Evolutionary conservation across 1,140 invertebrate genomes (phyloP).

Genomic region (Limonius californicus): DNA sequence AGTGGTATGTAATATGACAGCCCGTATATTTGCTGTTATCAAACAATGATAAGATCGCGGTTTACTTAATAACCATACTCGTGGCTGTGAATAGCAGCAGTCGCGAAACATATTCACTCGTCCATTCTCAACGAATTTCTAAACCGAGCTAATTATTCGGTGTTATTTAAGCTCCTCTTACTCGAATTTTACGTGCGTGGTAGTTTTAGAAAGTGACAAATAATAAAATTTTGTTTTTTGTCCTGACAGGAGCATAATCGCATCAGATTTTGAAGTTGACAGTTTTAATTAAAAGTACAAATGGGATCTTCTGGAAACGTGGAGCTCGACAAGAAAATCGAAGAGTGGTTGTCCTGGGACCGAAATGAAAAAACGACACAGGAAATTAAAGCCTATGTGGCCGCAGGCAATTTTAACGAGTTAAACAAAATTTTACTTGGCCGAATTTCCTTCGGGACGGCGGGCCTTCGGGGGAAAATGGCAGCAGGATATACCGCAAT

Average conservation of each 20-base stretch:
- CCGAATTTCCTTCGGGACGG: slow-evolving; percentile 62
- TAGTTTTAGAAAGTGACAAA: neutral
- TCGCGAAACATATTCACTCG: neutral
- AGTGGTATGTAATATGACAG: slow-evolving; percentile 1
- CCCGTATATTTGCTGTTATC: neutral
- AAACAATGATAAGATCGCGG: slow-evolving; percentile 1
- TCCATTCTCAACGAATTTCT: no score
- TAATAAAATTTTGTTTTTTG: neutral
- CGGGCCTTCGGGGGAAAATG: slow-evolving; percentile 89
- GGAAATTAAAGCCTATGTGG: slow-evolving; percentile 55
- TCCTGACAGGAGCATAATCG: neutral
- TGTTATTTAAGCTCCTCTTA: neutral
- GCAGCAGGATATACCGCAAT: slow-evolving; percentile 87
- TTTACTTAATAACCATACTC: neutral
- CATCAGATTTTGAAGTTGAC: neutral
- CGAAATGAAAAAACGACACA: slow-evolving; percentile 42
- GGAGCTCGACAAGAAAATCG: slow-evolving; percentile 55
- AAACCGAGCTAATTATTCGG: no score
- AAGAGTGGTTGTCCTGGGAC: slow-evolving; percentile 64
- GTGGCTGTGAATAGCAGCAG: neutral
- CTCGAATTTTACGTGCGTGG: neutral
- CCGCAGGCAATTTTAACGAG: slow-evolving; percentile 49
- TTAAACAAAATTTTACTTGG: slow-evolving; percentile 59
- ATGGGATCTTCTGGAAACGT: slow-evolving; percentile 14
- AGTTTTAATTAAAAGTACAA: neutral